Base-by-base conservation (phyloP, 2,888 invertebrate genomes). In the Matsumyia berberina region DNA sequence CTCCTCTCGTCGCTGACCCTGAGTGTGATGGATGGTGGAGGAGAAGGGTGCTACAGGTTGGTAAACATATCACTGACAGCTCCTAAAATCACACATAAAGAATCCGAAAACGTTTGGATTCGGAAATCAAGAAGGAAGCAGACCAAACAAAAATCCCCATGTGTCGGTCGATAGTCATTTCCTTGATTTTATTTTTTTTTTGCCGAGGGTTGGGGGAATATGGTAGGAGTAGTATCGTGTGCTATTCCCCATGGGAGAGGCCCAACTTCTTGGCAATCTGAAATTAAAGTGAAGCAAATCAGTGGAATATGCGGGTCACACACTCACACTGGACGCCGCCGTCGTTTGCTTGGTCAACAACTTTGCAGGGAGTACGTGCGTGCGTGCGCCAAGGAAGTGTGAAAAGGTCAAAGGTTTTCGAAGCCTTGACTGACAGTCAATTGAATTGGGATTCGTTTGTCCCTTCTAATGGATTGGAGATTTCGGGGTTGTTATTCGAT, bases 181-280 rank as follows among this genome's bases (percentile, higher is more conserved):
- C 35, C 19, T 55, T 55, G 35, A 55, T 55, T 55, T n/a, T n/a
- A n/a, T n/a, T n/a, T n/a, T n/a, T n/a, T 55, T 17, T 55, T 35
- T 55, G 17, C 55, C 35, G 55, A 35, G 35, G 31, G 29, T n/a
- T 4, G 0, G 1, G 29, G 31, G 8, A 3, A 2, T 12, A 4
- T 8, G 8, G 46, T 8, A 9, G 6, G 15, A 6, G 15, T 8
- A 9, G 17, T 12, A 0, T 44, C 12, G 8, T 53, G 31, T 4
- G 24, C 24, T 24, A 15, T 31, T 6, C 19, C 46, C 46, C 1
- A 19, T 46, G 9, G 53, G 15, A 15, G 24, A 12, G 31, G 8
- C 15, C 2, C 6, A 53, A 33, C 53, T 53, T 53, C 31, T 53
- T 53, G 53, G 31, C 31, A 15, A 3, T 53, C 8, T 31, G 12